Evolutionary conservation across 2,113 vertebrate species (phyloP), one percentile per base, ranked within the genome.

Genomic region (Ciconia stormi): DNA sequence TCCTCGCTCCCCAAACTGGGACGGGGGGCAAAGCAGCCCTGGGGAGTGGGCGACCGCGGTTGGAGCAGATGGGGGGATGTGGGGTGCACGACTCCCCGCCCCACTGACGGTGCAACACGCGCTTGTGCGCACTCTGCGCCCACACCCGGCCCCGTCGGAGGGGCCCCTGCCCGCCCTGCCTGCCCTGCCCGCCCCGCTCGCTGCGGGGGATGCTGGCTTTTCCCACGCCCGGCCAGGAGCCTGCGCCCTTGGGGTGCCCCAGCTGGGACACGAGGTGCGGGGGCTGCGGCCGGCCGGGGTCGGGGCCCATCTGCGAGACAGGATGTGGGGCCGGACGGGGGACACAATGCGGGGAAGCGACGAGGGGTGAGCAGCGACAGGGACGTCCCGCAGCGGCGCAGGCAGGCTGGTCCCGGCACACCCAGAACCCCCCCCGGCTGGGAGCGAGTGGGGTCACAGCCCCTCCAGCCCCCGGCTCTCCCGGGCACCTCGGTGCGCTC

Each of bases 341-440:
- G 66, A 62, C 62, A 89, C 91, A 93, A 95, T 62, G 71, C 1
- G 66, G 91, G 90, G 94, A 92, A 95, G 89, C 36, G 27, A 44
- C 5, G 16, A 81, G 81, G 85, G 82, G 65, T 4, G 55, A 87
- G 59, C 29, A 6, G 56, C 38, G 47, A 73, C 4, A 3, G 66
- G 53, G 83, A 78, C 55, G 49, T 87, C 82, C 72, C 74, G 5
- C 36, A 9, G 7, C 12, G 1, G 8, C 30, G 6, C 32, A 7
- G 32, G 8, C 49, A 13, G 11, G 9, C 26, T 12, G 53, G 11
- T 71, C 26, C 56, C 4, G 4, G 26, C 21, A 10, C 49, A 32
- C n/a, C 17, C 7, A 6, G 32, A 42, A 30, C 20, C 9, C 25
- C 13, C 25, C 17, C 19, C 2, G 2, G 21, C 47, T 10, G 22